Evolutionary conservation across 2,888 invertebrate genomes (phyloP).

Genomic region (Nephrocerus scutellatus): DNA sequence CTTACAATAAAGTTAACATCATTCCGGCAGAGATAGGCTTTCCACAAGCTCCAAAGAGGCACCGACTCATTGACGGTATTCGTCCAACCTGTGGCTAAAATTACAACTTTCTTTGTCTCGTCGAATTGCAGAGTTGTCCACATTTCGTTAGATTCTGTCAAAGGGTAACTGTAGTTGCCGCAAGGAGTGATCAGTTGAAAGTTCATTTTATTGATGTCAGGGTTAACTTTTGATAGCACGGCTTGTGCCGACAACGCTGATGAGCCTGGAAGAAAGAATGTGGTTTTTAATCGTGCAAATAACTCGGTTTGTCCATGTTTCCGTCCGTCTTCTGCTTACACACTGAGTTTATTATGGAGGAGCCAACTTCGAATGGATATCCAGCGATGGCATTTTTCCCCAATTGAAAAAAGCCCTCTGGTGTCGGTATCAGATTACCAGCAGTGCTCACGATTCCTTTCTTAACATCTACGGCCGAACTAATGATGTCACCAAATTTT

Average conservation of each 20-base stretch:
- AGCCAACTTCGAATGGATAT: slow-evolving; percentile 40
- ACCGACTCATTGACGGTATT: slow-evolving; percentile 38
- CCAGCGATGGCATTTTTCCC: slow-evolving; percentile 42
- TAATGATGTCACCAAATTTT: too few relatives aligned
- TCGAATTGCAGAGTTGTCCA: slow-evolving; percentile 40
- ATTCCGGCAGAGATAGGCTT: slow-evolving; percentile 41
- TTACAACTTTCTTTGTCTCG: slow-evolving; percentile 34
- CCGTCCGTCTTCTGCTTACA: slow-evolving; percentile 30
- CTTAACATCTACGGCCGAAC: slow-evolving; percentile 28
- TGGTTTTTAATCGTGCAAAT: not conserved
- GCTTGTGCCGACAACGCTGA: slow-evolving; percentile 33
- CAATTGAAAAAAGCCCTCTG: slow-evolving; percentile 32
- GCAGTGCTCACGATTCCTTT: slow-evolving; percentile 27
- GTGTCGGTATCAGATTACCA: slow-evolving; percentile 30
- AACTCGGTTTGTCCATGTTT: not conserved
- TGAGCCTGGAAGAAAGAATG: slow-evolving; percentile 31
- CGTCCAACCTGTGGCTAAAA: slow-evolving; percentile 45
- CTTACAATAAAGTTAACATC: slow-evolving; percentile 44
- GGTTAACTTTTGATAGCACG: slow-evolving; percentile 33
- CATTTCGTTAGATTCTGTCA: slow-evolving; percentile 34
- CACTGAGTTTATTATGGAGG: slow-evolving; percentile 34
- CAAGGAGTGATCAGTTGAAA: slow-evolving; percentile 39
- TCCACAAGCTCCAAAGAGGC: slow-evolving; percentile 31
- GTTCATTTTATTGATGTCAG: slow-evolving; percentile 36
- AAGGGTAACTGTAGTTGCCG: slow-evolving; percentile 32